phyloP scores from a whole-genome alignment of 2,113 vertebrate species.

The Lasiurus borealis region DNA sequence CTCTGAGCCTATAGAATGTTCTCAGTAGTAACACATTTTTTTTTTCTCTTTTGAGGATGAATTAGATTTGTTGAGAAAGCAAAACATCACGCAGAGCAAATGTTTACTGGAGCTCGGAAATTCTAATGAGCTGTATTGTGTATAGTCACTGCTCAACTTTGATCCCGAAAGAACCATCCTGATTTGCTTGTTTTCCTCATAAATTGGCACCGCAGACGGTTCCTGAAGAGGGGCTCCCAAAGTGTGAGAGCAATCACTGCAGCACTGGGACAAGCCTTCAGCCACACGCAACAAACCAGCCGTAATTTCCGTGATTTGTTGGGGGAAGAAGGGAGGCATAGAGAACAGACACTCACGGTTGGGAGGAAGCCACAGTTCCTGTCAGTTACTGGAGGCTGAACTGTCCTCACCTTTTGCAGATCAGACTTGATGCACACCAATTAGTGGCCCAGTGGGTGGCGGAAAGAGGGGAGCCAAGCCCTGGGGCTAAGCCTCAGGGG shows the following conservation, averaged over 20 bases:
- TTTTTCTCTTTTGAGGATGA: background rate
- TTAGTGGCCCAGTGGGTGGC: slow-evolving; percentile 9
- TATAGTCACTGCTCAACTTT: slow-evolving; percentile 2
- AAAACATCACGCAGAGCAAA: background rate
- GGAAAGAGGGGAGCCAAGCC: background rate
- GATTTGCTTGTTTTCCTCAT: slow-evolving; percentile 45
- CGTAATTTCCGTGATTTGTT: background rate
- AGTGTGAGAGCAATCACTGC: background rate
- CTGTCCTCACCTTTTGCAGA: background rate
- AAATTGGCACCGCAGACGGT: background rate
- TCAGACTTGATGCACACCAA: background rate
- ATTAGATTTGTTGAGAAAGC: slow-evolving; percentile 39
- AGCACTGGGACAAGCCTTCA: background rate
- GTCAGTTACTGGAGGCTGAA: background rate
- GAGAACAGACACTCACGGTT: background rate
- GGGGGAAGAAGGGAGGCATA: background rate
- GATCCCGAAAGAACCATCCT: slow-evolving; percentile 2
- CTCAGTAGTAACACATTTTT: background rate
- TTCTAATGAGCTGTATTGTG: background rate
- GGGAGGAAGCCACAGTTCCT: background rate
- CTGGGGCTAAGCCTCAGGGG: background rate
- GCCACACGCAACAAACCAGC: background rate
- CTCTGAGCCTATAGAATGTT: background rate
- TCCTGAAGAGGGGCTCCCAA: background rate
- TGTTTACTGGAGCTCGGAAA: background rate